These are phyloP conservation scores for Perodicticus potto DNA, from an alignment of 2,797 vertebrate species.

Conservation along the genomic window DNA sequence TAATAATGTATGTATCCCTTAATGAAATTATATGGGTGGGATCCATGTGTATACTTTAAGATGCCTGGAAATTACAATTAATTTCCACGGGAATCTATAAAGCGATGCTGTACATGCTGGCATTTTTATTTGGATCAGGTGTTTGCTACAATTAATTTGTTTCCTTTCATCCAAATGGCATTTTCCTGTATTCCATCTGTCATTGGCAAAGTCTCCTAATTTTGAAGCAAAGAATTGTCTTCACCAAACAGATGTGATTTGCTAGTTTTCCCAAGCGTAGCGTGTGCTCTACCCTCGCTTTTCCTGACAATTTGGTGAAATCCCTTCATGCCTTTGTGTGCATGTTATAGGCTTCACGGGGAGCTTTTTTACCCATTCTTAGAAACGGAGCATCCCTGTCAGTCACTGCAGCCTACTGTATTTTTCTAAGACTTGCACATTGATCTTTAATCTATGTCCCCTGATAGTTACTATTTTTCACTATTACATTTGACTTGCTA, in stretches of 20 bases:
- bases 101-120: not conserved
- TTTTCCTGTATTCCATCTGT: not conserved
- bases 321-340: not conserved
- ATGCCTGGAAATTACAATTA: not conserved
- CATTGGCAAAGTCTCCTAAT: not conserved
- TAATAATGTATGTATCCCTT: not conserved
- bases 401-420: not conserved
- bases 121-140: not conserved
- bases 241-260: not conserved
- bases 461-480: not conserved
- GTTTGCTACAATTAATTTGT: conserved; percentile 3
- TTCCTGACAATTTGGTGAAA: conserved; percentile 2
- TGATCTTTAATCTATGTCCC: conserved; percentile 18
- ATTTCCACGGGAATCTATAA: not conserved
- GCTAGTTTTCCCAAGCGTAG: not conserved
- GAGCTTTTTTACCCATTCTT: not conserved
- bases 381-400: not conserved
- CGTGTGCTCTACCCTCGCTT: not conserved
- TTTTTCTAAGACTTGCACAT: not conserved
- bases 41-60: not conserved
- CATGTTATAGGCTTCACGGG: not conserved
- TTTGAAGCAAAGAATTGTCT: not conserved
- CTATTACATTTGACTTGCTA: conserved; percentile 66
- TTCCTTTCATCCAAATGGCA: not conserved
- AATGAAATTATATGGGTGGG: not conserved